Evolutionary conservation across 2,113 vertebrate species (phyloP).

Genomic region (Lycocorax pyrrhopterus): DNA sequence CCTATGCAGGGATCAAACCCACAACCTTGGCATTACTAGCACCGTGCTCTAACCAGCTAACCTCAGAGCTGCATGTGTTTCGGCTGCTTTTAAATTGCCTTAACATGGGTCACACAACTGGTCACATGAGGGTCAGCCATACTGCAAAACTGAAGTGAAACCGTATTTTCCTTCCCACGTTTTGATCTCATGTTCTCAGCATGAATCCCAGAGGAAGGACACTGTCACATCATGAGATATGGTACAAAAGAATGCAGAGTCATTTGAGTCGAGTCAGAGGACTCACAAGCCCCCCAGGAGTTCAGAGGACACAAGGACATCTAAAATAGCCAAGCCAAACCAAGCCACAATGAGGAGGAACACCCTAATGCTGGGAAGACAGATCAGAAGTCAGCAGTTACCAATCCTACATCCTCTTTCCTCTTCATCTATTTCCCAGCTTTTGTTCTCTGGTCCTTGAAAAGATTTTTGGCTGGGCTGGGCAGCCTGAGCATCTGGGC

Average conservation of each 20-base stretch:
- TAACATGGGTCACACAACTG: neutral
- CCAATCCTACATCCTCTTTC: neutral
- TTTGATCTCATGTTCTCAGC: neutral
- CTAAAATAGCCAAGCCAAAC: neutral
- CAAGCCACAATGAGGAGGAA: neutral
- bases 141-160: conserved; percentile 22
- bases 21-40: neutral
- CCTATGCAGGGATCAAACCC: neutral
- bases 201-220: neutral
- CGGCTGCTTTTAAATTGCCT: neutral
- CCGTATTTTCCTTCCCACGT: neutral
- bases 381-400: neutral
- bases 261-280: neutral
- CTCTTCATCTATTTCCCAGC: neutral
- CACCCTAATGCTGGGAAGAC: neutral
- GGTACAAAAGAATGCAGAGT: neutral
- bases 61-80: neutral
- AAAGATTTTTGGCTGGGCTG: neutral
- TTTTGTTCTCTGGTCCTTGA: neutral
- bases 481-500: neutral
- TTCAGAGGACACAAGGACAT: neutral
- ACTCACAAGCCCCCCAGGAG: neutral
- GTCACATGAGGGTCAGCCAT: neutral
- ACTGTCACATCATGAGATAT: neutral
- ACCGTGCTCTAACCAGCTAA: neutral